Evolutionary conservation across 2,888 invertebrate genomes (phyloP).

Genomic region (Microctonus brassicae): DNA sequence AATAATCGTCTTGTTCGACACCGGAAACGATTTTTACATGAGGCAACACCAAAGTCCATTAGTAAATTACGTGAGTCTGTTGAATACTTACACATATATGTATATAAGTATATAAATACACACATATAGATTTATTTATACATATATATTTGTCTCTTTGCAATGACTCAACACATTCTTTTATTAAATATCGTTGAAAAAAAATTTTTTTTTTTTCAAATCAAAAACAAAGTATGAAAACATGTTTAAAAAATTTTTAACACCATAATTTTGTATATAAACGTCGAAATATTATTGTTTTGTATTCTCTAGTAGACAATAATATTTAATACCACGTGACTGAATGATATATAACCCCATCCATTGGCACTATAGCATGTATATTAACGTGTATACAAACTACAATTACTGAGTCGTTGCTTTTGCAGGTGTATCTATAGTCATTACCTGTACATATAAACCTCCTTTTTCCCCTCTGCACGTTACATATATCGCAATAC

Average conservation of each 20-base stretch:
- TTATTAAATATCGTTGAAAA: background rate
- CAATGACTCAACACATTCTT: background rate
- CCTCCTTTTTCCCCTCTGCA: too few species aligned
- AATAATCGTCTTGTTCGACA: slow-evolving; percentile 28
- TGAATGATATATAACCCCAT: background rate
- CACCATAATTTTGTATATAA: background rate
- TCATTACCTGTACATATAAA: background rate
- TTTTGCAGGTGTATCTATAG: background rate
- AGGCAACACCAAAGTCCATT: slow-evolving; percentile 35
- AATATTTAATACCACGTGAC: background rate
- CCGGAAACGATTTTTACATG: slow-evolving; percentile 33
- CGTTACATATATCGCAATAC: too few species aligned
- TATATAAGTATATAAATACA: too few species aligned
- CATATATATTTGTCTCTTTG: background rate
- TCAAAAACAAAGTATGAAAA: background rate
- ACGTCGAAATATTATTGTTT: background rate
- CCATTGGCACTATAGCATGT: background rate
- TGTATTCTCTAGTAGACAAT: background rate
- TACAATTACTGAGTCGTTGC: background rate
- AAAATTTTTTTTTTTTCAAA: too few species aligned
- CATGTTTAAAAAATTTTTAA: background rate
- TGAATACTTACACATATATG: background rate
- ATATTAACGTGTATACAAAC: too few species aligned
- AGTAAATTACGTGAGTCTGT: slow-evolving; percentile 33
- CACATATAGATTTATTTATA: background rate